Evolutionary conservation across 2,888 invertebrate genomes (phyloP).

Genomic region (Atherix ibis): DNA sequence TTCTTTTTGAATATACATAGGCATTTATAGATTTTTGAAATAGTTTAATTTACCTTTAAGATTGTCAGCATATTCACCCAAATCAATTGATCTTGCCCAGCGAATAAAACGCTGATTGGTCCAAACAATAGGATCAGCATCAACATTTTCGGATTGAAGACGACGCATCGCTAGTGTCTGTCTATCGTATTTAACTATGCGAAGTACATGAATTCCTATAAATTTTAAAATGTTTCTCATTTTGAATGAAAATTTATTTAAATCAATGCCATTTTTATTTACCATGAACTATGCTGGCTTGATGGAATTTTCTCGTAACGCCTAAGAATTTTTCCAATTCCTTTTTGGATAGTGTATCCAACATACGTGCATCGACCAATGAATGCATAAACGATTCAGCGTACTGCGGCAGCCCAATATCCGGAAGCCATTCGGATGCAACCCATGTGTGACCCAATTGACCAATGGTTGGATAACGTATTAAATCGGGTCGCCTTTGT

Average conservation of each 20-base stretch:
- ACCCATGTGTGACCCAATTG: slow-evolving; percentile 88
- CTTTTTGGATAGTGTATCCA: slow-evolving; percentile 84
- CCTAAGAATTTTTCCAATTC: slow-evolving; percentile 87
- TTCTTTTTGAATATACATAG: too few species aligned
- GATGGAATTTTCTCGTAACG: slow-evolving; percentile 86
- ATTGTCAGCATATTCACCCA: slow-evolving; percentile 85
- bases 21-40: too few species aligned
- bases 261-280: slow-evolving; percentile 9
- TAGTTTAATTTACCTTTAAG: slow-evolving; percentile 53
- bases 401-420: slow-evolving; percentile 79
- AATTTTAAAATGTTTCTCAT: too few species aligned
- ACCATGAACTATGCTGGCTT: slow-evolving; percentile 85
- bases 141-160: slow-evolving; percentile 73
- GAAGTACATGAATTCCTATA: slow-evolving; percentile 59
- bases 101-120: slow-evolving; percentile 86
- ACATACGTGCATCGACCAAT: slow-evolving; percentile 83
- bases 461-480: slow-evolving; percentile 74
- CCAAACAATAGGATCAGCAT: slow-evolving; percentile 89
- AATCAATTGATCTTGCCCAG: slow-evolving; percentile 87
- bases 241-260: too few species aligned
- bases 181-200: slow-evolving; percentile 84
- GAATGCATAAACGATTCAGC: slow-evolving; percentile 75
- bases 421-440: slow-evolving; percentile 82
- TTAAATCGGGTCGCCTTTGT: slow-evolving; percentile 70
- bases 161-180: slow-evolving; percentile 76